Conservation (phyloP, 2,797 vertebrate species). For the Pampus argenteus region DNA sequence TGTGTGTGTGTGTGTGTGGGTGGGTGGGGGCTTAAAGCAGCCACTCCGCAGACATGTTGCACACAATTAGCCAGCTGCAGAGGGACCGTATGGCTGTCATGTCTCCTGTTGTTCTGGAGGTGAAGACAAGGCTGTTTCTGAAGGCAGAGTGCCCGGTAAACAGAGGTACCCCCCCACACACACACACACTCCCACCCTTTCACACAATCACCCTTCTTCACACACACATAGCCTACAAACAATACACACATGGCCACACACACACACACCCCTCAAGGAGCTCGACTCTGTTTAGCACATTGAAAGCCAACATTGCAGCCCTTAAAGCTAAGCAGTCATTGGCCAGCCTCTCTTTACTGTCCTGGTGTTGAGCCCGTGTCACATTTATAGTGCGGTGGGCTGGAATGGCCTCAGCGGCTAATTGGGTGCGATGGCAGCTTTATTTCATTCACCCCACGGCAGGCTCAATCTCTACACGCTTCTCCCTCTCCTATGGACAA, state of each 20-base stretch:
- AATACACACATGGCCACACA: neutral
- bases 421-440: constrained; percentile 53
- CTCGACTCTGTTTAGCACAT: constrained; percentile 58
- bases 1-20: too few species aligned
- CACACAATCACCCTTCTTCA: too few species aligned
- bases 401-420: constrained; percentile 32
- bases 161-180: constrained; percentile 45
- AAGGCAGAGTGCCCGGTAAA: constrained; percentile 76
- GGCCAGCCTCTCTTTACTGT: constrained; percentile 21
- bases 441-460: constrained; percentile 39
- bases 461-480: neutral
- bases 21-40: constrained; percentile 28
- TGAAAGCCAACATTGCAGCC: constrained; percentile 43
- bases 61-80: constrained; percentile 79
- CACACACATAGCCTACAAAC: constrained; percentile 4
- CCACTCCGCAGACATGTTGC: constrained; percentile 62
- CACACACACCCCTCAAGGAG: constrained; percentile 23
- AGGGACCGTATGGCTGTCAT: constrained; percentile 82
- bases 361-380: constrained; percentile 41
- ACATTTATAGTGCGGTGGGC: constrained; percentile 56
- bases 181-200: too few species aligned
- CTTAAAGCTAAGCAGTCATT: constrained; percentile 49
- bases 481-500: constrained; percentile 1
- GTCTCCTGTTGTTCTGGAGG: constrained; percentile 78
- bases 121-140: constrained; percentile 73